phyloP scores from a whole-genome alignment of 2,888 invertebrate species.

The Anodontia alba region DNA sequence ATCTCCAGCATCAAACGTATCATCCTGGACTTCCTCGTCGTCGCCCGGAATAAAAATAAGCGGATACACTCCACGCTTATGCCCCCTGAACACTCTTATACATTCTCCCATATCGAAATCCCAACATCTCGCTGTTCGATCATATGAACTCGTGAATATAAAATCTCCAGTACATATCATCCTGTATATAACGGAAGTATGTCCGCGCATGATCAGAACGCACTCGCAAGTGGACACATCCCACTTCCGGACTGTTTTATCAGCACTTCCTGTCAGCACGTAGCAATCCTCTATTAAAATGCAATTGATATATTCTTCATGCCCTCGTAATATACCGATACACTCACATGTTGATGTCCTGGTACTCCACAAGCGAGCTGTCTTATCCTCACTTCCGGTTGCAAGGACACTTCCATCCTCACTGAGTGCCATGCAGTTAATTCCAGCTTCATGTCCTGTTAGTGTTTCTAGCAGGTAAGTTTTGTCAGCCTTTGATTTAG shows the following conservation, averaged over 20 bases:
- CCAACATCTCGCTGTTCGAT: conserved; percentile 85
- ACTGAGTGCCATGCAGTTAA: conserved; percentile 86
- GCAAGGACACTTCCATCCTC: conserved; percentile 86
- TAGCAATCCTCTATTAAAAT: conserved; percentile 85
- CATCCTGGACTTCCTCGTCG: conserved; percentile 77
- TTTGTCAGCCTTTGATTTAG: conserved; percentile 69
- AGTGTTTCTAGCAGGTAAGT: conserved; percentile 79
- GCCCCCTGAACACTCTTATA: conserved; percentile 85
- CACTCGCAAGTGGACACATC: conserved; percentile 86
- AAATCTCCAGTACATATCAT: conserved; percentile 85
- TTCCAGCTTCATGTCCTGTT: conserved; percentile 84
- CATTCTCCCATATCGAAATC: conserved; percentile 85
- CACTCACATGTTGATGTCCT: conserved; percentile 85
- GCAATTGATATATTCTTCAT: conserved; percentile 86
- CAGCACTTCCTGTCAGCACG: conserved; percentile 86
- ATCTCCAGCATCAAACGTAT: conserved; percentile 75
- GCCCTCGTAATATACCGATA: conserved; percentile 85
- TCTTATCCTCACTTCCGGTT: conserved; percentile 86
- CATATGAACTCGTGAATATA: conserved; percentile 84
- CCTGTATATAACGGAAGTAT: conserved; percentile 85
- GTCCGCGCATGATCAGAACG: conserved; percentile 85
- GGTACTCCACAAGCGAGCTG: conserved; percentile 86
- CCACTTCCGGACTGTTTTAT: conserved; percentile 86
- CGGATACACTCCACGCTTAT: conserved; percentile 86
- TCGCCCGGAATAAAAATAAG: conserved; percentile 86